phyloP scores from a whole-genome alignment of 2,113 vertebrate genomes.

The Cheirogaleus medius region DNA sequence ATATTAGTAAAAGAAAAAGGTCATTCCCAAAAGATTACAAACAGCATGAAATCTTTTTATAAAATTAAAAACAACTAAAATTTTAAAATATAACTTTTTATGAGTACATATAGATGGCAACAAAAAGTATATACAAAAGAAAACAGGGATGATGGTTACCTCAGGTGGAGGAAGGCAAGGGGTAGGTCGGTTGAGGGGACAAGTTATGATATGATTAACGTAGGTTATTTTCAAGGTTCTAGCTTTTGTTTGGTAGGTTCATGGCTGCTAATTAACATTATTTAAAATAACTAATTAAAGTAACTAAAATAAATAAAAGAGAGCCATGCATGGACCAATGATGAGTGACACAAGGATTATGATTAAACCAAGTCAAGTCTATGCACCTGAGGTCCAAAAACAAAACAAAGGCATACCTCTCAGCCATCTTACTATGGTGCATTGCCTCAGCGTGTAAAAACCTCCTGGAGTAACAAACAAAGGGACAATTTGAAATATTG shows the following conservation, averaged over 20 bases:
- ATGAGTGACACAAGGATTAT: slow-evolving; percentile 78
- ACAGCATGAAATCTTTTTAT: slow-evolving; percentile 68
- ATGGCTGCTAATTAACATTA: slow-evolving; percentile 75
- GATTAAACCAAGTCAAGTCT: slow-evolving; percentile 78
- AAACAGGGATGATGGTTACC: slow-evolving; percentile 60
- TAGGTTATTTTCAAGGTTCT: slow-evolving; percentile 65
- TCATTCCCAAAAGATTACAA: slow-evolving; percentile 69
- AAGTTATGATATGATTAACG: slow-evolving; percentile 60
- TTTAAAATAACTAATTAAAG: slow-evolving; percentile 72
- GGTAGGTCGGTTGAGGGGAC: neutral
- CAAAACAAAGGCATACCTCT: slow-evolving; percentile 81
- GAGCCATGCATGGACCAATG: slow-evolving; percentile 81
- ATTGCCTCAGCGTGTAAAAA: slow-evolving; percentile 82
- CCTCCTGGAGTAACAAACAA: slow-evolving; percentile 81
- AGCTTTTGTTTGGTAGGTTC: slow-evolving; percentile 71
- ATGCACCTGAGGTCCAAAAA: slow-evolving; percentile 80
- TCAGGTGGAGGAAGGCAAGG: slow-evolving; percentile 52
- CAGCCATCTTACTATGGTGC: slow-evolving; percentile 81
- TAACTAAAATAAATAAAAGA: slow-evolving; percentile 74
- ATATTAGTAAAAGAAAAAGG: slow-evolving; percentile 54
- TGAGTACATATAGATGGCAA: slow-evolving; percentile 74
- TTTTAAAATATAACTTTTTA: slow-evolving; percentile 62
- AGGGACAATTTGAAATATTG: slow-evolving; percentile 80
- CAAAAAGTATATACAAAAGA: slow-evolving; percentile 71
- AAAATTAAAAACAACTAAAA: slow-evolving; percentile 68